These are phyloP conservation scores for Monopis laevigella DNA, from an alignment of 2,888 invertebrate genomes.

Conservation along the genomic window DNA sequence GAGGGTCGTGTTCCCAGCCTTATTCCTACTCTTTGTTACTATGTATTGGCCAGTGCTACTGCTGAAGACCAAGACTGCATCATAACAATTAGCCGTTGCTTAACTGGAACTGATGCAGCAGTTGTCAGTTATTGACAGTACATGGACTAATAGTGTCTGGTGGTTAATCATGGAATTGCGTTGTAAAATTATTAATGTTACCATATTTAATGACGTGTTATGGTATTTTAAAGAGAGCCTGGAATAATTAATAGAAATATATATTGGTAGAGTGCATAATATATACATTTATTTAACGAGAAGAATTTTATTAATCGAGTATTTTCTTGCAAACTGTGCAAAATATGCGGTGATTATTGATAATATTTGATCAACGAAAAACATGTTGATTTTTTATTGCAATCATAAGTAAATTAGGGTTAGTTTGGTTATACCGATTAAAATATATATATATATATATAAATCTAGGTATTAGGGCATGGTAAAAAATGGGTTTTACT, in stretches of 20 bases:
- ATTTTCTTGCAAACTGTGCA: no score
- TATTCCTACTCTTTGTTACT: slow-evolving; percentile 80
- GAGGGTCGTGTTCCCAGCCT: slow-evolving; percentile 77
- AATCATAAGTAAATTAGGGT: not conserved
- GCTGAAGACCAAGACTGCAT: slow-evolving; percentile 67
- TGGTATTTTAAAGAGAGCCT: not conserved
- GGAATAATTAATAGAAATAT: no score
- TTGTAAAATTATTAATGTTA: not conserved
- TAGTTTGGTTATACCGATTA: no score
- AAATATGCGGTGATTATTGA: no score
- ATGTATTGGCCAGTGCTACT: slow-evolving; percentile 83
- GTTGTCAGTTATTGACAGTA: not conserved
- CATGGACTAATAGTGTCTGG: not conserved
- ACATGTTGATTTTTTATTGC: not conserved
- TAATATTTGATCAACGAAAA: not conserved
- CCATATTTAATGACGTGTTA: not conserved
- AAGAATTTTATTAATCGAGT: no score
- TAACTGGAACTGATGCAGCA: slow-evolving; percentile 1
- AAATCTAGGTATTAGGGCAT: no score
- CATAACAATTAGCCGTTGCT: slow-evolving; percentile 35
- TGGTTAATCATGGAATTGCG: not conserved
- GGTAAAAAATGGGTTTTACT: no score
- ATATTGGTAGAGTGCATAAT: no score
- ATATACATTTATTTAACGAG: no score
- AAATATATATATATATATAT: no score